phyloP scores from a whole-genome alignment of 2,797 vertebrate species.

The Siniperca obscura region DNA sequence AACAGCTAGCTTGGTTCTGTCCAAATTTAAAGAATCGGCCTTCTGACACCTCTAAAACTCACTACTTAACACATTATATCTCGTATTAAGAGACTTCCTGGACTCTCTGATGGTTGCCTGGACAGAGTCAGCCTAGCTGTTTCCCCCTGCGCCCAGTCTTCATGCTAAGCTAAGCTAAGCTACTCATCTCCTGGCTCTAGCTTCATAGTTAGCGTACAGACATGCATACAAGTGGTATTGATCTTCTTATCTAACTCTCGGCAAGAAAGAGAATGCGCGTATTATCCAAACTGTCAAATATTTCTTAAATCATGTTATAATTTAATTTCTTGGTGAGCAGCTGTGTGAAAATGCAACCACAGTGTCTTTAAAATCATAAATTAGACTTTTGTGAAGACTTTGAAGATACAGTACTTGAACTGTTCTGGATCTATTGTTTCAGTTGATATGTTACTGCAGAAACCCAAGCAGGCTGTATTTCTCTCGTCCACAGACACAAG shows the following conservation, averaged over 20 bases:
- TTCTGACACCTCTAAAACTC: not conserved
- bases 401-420: conserved; percentile 43
- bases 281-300: not conserved
- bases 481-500: conserved; percentile 45
- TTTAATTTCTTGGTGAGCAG: conserved; percentile 12
- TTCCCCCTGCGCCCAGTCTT: not conserved
- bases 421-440: conserved; percentile 41
- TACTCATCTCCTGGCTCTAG: not conserved
- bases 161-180: conserved; percentile 8
- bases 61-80: not conserved
- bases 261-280: not conserved
- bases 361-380: conserved; percentile 35
- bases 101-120: not conserved
- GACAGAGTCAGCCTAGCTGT: not conserved
- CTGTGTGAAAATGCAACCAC: conserved; percentile 16
- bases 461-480: conserved; percentile 66
- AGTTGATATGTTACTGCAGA: conserved; percentile 62
- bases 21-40: not conserved
- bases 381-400: conserved; percentile 34
- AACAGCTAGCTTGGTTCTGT: not conserved
- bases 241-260: not conserved
- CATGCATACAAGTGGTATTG: not conserved
- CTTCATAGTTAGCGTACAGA: not conserved
- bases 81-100: not conserved
- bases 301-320: conserved; percentile 23